phyloP scores from a whole-genome alignment of 2,113 vertebrate species.

The Brachyhypopomus gauderio region DNA sequence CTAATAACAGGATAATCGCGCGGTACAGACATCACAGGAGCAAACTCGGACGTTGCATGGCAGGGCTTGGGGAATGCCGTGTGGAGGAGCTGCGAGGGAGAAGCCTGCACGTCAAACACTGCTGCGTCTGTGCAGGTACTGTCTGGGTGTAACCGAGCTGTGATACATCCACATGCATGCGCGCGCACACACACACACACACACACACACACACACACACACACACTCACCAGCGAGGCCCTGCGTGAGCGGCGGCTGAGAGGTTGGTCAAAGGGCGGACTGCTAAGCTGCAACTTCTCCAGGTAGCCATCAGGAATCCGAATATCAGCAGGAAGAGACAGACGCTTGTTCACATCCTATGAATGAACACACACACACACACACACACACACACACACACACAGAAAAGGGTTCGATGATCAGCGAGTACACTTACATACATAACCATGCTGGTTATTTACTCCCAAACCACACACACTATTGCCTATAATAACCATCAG shows the following conservation, averaged over 20 bases:
- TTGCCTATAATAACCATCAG: constrained; percentile 35
- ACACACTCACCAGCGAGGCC: constrained; percentile 84
- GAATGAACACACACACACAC: background rate
- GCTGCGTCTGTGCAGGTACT: background rate
- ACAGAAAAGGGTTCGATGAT: background rate
- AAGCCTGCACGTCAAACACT: background rate
- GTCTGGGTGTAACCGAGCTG: background rate
- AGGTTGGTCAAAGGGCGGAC: constrained; percentile 92
- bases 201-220: constrained; percentile 29
- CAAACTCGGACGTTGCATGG: background rate
- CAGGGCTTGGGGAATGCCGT: background rate
- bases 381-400: constrained; percentile 25
- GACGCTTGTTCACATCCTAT: constrained; percentile 96
- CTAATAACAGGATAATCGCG: no score
- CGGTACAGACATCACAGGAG: background rate
- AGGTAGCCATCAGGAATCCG: constrained; percentile 97
- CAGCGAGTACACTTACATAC: background rate
- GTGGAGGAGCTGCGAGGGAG: background rate
- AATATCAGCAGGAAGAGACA: constrained; percentile 96
- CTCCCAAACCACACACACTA: background rate
- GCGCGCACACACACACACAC: background rate
- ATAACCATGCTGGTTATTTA: background rate
- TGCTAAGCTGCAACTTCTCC: constrained; percentile 95
- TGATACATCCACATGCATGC: background rate
- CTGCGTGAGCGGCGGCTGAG: constrained; percentile 95